Evolutionary conservation across 1,140 invertebrate genomes (phyloP).

Genomic region (Macrobrachium nipponense): DNA sequence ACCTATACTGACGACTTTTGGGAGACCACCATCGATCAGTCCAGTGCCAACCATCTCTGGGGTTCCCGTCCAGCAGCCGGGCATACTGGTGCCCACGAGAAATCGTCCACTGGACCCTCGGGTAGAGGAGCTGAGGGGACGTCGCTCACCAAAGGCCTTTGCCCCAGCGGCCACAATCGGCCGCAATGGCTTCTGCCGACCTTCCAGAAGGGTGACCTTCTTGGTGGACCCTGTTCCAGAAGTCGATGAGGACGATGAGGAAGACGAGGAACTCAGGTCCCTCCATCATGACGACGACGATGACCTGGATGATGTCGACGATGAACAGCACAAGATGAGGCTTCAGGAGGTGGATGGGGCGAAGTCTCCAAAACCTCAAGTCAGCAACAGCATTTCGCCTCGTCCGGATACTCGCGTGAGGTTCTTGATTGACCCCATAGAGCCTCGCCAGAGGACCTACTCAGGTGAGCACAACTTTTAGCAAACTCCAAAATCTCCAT

Average conservation of each 20-base stretch:
- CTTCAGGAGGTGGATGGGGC: conserved; percentile 8
- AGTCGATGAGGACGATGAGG: background rate
- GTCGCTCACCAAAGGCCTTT: conserved; percentile 20
- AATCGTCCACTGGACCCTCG: conserved; percentile 44
- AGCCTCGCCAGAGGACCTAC: background rate
- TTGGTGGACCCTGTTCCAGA: conserved; percentile 48
- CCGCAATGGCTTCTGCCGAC: conserved; percentile 44
- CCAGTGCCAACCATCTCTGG: background rate
- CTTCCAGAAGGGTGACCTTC: conserved; percentile 40
- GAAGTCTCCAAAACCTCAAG: background rate
- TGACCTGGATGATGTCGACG: conserved; percentile 1
- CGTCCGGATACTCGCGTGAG: background rate
- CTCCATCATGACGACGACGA: conserved; percentile 9
- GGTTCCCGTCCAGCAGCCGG: background rate
- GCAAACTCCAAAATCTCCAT: background rate
- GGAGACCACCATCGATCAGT: background rate
- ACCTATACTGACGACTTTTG: conserved; percentile 35
- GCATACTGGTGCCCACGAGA: background rate
- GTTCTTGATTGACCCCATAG: background rate
- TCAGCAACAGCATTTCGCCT: background rate
- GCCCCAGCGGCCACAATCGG: conserved; percentile 16
- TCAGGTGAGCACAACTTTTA: background rate
- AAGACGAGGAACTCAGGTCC: conserved; percentile 14
- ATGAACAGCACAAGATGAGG: conserved; percentile 16
- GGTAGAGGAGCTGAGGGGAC: conserved; percentile 37